Base-by-base conservation (phyloP, 2,888 invertebrate species). In the Syrista parreyssii region DNA sequence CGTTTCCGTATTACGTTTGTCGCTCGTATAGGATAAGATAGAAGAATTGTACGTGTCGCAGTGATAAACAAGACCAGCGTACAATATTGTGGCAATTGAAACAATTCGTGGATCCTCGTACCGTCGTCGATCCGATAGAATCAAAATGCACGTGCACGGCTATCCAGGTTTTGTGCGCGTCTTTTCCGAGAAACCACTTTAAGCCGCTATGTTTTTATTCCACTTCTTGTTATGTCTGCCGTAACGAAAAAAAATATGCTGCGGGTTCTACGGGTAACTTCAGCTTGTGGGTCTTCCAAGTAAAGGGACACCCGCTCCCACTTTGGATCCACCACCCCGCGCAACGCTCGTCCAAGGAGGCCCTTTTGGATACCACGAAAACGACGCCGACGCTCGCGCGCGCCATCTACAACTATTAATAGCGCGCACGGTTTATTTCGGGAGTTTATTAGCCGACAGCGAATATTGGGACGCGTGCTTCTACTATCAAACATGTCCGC, bases 201-300 rank as follows among this genome's bases (percentile, higher is more conserved):
- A 83, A 84, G 83, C 84, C 83, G 9, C 55, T 85, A 9, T 85
- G 87, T 86, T 88, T 86, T 87, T 85, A 85, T 87, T 85, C 82
- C 80, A 81, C 82, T 79, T 84, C 85, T 85, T 83, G 77, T 84
- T 86, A 79, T 82, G 87, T 88, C 85, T 87, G 85, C 9, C 9
- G 23, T 23, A 23, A n/a, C n/a, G 4, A 23, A 23, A 55, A 55
- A 15, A 40, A 15, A 40, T 9, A 55, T 15, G 23, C 23, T 23
- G 23, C 55, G 55, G 23, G 55, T 23, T 23, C 23, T 2, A 55
- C 55, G 55, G 55, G 23, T 23, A 55, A 55, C 23, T 55, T 9
- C 23, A 0, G 23, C 23, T 23, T 55, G 55, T 55, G 23, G 55
- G 23, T 55, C 55, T 55, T 55, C 55, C 55, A 9, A 40, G 40